Evolutionary conservation across 2,113 vertebrate genomes (phyloP), one percentile per base, ranked within the genome.

Genomic region (Tragelaphus scriptus): DNA sequence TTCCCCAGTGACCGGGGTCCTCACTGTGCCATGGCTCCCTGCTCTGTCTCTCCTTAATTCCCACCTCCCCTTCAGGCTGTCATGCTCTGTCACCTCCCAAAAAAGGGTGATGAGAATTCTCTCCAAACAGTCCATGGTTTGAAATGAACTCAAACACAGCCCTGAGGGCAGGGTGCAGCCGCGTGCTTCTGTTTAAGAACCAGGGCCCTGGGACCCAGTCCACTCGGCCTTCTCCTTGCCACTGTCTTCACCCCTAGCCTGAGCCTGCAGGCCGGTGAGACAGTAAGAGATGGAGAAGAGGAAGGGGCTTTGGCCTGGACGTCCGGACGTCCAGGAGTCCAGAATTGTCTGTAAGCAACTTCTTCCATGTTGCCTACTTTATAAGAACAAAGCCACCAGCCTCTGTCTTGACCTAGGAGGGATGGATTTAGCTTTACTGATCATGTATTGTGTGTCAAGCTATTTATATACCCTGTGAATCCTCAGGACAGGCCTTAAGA

Each of bases 51-150:
- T 47, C 88, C 75, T 85, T 58, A 81, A 93, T 82, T 68, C 71
- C 82, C 80, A 12, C 30, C 36, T 32, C n/a, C 17, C 32, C 28
- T 61, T 36, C 68, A 96, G 95, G 58, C 49, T 94, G 32, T 3
- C 4, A 30, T 81, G 59, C 13, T 65, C 77, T 80, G 56, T 95
- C 56, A 89, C 14, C 26, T 91, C 82, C 92, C 56, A 75, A 84
- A n/a, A 85, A 84, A 44, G 71, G 85, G 90, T 56, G 14, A 55
- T n/a, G 80, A 58, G 75, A 63, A 53, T 97, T 96, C 77, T 93
- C 30, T 81, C 65, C 47, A 91, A 85, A 71, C 65, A 25, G 53
- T 86, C n/a, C 68, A 82, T 68, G 82, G 36, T 96, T 97, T 91
- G 88, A 95, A 96, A 75, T 86, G 56, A 92, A 32, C 8, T 56